Base-by-base conservation (phyloP, 2,888 invertebrate species). In the Folsomia manolachei region DNA sequence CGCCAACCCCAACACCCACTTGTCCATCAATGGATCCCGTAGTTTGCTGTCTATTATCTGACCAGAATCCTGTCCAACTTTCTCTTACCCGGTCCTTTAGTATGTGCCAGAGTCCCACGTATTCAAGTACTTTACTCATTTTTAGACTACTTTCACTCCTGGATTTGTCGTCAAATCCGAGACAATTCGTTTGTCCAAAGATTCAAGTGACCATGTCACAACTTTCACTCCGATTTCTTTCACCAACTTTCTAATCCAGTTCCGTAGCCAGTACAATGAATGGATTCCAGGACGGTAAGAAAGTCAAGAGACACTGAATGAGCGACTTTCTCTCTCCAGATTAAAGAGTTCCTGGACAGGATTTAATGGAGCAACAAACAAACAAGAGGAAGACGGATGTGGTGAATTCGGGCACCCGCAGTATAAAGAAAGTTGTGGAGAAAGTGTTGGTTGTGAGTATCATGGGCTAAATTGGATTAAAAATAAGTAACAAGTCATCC, bases 71-170 rank as follows among this genome's bases (percentile, higher is more conserved):
- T n/a, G 78, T 77, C 80, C 80, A 80, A 21, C 75, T 65, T 63
- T 80, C 81, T 53, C 74, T 72, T 18, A 80, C 72, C 19, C 76
- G 75, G 19, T 80, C 80, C 68, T 78, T 78, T 19, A 81, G 39
- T 52, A 75, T 64, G 63, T 80, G 79, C 27, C 78, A 65, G 51
- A 75, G 66, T 7, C 81, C 81, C 56, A 80, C 78, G 62, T 81
- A 81, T 53, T 80, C 78, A 14, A 78, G 74, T 7, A 81, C 71
- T 65, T 73, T 75, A 60, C 74, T 75, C 77, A 73, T 79, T 53
- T 52, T 73, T 14, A 18, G 14, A 39, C 7, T 39, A 39, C 39
- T 39, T 39, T 39, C 39, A 39, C 39, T 39, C 39, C 39, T 14
- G 4, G 39, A 39, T 39, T 9, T 9, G 39, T 39, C 7, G 39